Conservation (phyloP, 2,888 invertebrate genomes). For the Augiades crinisus region DNA sequence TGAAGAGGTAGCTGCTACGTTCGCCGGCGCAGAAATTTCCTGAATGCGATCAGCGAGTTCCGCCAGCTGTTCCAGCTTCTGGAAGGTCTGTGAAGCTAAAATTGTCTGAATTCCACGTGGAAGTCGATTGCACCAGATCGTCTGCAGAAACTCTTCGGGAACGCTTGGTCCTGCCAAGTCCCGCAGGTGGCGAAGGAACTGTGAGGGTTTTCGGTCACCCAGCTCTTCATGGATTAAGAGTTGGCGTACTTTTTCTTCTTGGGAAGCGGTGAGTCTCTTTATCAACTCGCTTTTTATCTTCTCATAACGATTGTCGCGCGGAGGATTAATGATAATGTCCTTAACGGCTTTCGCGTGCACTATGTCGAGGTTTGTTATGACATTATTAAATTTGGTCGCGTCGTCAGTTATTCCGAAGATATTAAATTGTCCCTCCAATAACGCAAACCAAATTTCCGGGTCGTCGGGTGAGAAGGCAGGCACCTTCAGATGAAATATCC, state of each 20-base stretch:
- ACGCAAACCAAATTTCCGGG: slow-evolving; percentile 8
- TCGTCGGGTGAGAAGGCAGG: slow-evolving; percentile 5
- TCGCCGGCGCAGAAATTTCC: slow-evolving; percentile 3
- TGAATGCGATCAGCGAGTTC: slow-evolving; percentile 4
- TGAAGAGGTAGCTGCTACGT: neutral
- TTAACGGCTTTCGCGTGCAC: neutral
- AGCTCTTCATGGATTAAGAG: slow-evolving; percentile 4
- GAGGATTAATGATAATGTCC: neutral
- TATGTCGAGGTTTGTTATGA: neutral
- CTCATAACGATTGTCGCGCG: neutral
- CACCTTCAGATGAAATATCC: neutral
- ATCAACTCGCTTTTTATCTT: slow-evolving; percentile 2
- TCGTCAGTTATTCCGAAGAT: neutral
- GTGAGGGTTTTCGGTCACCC: neutral
- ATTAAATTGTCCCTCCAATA: slow-evolving; percentile 6
- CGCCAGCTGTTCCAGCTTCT: slow-evolving; percentile 4
- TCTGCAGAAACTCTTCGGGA: neutral
- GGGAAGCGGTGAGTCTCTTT: neutral
- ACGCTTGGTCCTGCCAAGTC: neutral
- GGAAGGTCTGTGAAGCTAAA: slow-evolving; percentile 3
- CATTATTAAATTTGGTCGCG: neutral
- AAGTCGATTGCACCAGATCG: slow-evolving; percentile 12
- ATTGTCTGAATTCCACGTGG: slow-evolving; percentile 12
- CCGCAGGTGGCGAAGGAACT: neutral
- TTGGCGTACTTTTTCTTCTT: neutral